Conservation (phyloP, 2,113 vertebrate genomes). For the Phyllopteryx taeniolatus region DNA sequence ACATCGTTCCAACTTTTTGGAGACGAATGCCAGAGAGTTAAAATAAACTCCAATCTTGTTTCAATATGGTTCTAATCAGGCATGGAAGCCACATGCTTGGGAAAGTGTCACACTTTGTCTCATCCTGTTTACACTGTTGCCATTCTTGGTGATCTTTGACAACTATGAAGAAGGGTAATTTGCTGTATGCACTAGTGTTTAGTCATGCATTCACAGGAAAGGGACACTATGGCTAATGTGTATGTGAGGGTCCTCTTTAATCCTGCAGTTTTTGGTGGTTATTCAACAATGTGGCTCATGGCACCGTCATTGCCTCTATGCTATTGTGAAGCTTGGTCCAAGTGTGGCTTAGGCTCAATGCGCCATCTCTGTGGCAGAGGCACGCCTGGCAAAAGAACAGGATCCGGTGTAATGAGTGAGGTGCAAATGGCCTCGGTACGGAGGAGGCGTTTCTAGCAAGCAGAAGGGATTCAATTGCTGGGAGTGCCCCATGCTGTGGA, state of each 20-base stretch:
- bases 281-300: slow-evolving; percentile 26
- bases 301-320: slow-evolving; percentile 7
- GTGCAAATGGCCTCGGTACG: slow-evolving; percentile 40
- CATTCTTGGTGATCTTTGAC: slow-evolving; percentile 35
- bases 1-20: slow-evolving; percentile 23
- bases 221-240: slow-evolving; percentile 34
- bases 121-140: slow-evolving; percentile 57
- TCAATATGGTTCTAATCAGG: slow-evolving; percentile 43
- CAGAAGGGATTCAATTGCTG: slow-evolving; percentile 45
- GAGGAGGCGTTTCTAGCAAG: slow-evolving; percentile 38
- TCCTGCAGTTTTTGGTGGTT: slow-evolving; percentile 23
- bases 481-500: slow-evolving; percentile 58
- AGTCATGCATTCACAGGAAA: slow-evolving; percentile 43
- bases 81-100: slow-evolving; percentile 42
- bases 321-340: slow-evolving; percentile 19
- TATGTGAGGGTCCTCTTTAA: slow-evolving; percentile 37
- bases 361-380: slow-evolving; percentile 19
- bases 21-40: slow-evolving; percentile 48
- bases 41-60: slow-evolving; percentile 52
- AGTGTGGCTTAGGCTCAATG: slow-evolving; percentile 14
- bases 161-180: slow-evolving; percentile 37
- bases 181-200: slow-evolving; percentile 30
- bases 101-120: slow-evolving; percentile 51
- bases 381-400: slow-evolving; percentile 1
- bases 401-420: slow-evolving; percentile 22